Conservation (phyloP, 2,797 vertebrate genomes). For the Monodelphis domestica region DNA sequence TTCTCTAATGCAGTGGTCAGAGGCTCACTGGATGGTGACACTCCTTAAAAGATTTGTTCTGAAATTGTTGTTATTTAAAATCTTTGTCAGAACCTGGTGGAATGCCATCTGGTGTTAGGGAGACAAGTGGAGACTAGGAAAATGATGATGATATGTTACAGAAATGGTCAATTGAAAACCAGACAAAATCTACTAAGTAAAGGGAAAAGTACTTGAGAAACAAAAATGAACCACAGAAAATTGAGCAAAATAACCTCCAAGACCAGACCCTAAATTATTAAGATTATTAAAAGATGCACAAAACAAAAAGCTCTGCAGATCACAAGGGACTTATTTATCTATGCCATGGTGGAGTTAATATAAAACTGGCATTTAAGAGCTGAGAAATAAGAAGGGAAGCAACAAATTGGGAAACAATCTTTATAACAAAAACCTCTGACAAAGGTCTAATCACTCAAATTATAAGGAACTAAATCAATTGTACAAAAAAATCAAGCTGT, state of each 20-base stretch:
- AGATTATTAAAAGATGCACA: constrained; percentile 20
- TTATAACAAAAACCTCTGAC: too few species aligned
- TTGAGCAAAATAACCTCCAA: not conserved
- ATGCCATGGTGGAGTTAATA: not conserved
- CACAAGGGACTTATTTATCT: constrained; percentile 4
- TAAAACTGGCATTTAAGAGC: constrained; percentile 14
- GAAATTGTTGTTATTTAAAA: not conserved
- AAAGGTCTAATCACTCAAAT: too few species aligned
- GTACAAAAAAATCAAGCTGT: too few species aligned
- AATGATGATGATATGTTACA: constrained; percentile 13
- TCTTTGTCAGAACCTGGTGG: constrained; percentile 16
- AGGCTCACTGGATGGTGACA: not conserved
- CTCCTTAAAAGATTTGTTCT: not conserved
- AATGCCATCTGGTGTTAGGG: not conserved
- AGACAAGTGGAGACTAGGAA: constrained; percentile 23
- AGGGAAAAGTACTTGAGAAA: not conserved
- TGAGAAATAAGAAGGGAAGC: too few species aligned
- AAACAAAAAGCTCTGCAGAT: constrained; percentile 16
- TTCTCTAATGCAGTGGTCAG: constrained; percentile 1
- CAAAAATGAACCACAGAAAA: constrained; percentile 29
- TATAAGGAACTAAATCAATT: too few species aligned
- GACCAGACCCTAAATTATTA: not conserved
- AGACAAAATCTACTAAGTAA: not conserved
- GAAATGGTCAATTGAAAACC: constrained; percentile 18
- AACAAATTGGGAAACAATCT: too few species aligned